Percentiles rank a stretch among this genome's conserved stretches.
Evolutionary conservation across 2,888 invertebrate genomes (phyloP).

Genomic region (Pristionchus mayeri): DNA sequence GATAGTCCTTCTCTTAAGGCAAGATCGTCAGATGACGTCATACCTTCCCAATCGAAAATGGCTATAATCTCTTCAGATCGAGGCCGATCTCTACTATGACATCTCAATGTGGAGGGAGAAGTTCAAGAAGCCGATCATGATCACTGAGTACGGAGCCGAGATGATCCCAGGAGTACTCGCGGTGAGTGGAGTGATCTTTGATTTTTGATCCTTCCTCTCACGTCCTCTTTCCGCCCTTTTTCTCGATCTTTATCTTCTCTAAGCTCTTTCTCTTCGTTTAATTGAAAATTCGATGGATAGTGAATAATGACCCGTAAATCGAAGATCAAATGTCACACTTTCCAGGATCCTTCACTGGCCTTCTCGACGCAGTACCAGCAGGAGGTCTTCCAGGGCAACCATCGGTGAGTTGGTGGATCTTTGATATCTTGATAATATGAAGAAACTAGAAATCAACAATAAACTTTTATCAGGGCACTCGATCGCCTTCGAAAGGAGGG

Average conservation of each 20-base stretch:
- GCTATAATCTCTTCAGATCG: no score
- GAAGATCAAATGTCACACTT: no score
- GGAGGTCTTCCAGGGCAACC: conserved; percentile 87
- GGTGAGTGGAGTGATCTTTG: conserved; percentile 79
- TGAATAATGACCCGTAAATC: no score
- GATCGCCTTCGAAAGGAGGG: conserved; percentile 83
- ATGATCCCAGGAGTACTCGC: conserved; percentile 91
- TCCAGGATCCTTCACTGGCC: conserved; percentile 81
- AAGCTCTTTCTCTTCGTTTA: no score
- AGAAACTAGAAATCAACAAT: not conserved
- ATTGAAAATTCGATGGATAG: no score
- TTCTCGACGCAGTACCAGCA: conserved; percentile 97
- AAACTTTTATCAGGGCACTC: conserved; percentile 82
- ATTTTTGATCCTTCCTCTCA: not conserved
- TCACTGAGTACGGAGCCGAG: conserved; percentile 97
- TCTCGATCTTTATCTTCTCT: no score
- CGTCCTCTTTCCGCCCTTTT: no score
- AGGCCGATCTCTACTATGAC: conserved; percentile 78
- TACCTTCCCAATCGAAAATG: not conserved
- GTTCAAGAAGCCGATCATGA: conserved; percentile 90
- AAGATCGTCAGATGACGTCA: not conserved
- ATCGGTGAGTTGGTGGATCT: conserved; percentile 79
- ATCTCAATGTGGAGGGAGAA: conserved; percentile 86
- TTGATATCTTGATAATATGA: not conserved
- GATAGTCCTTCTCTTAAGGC: not conserved